A percentile compares a stretch with the other conserved stretches of the same genome.
Conservation (phyloP, 2,797 vertebrate species). For the Alca torda region DNA sequence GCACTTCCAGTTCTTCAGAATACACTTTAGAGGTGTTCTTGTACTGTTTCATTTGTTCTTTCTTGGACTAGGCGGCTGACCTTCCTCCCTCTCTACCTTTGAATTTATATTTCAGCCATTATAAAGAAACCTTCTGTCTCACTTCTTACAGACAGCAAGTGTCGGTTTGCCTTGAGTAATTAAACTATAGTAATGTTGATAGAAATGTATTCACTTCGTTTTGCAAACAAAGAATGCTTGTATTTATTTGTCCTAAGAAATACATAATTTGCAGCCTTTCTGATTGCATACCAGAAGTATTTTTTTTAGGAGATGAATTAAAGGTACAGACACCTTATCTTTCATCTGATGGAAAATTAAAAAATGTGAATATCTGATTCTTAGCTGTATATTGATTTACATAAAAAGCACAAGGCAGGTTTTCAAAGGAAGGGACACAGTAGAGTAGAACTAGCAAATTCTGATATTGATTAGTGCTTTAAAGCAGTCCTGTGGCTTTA, state of each 20-base stretch:
- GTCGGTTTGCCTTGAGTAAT: neutral
- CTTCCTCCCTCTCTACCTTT: neutral
- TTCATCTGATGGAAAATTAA: neutral
- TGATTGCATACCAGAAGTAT: neutral
- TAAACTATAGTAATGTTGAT: neutral
- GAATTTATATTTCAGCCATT: neutral
- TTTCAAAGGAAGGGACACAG: neutral
- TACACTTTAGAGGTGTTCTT: neutral
- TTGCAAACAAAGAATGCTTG: neutral
- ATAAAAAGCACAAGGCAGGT: neutral
- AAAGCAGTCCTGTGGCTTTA: neutral
- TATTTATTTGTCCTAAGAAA: neutral
- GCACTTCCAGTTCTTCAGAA: neutral
- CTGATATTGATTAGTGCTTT: neutral
- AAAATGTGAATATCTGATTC: neutral
- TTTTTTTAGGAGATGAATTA: neutral
- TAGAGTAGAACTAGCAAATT: neutral
- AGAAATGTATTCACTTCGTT: neutral
- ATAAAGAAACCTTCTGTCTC: neutral
- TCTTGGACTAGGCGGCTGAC: neutral
- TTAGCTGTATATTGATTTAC: neutral
- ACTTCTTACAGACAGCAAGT: neutral
- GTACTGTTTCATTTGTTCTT: neutral
- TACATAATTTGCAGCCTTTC: neutral
- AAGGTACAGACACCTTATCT: neutral